Percentiles rank a stretch among this genome's conserved stretches.
Evolutionary conservation across 2,113 vertebrate species (phyloP).

Genomic region (Paratilapia polleni): DNA sequence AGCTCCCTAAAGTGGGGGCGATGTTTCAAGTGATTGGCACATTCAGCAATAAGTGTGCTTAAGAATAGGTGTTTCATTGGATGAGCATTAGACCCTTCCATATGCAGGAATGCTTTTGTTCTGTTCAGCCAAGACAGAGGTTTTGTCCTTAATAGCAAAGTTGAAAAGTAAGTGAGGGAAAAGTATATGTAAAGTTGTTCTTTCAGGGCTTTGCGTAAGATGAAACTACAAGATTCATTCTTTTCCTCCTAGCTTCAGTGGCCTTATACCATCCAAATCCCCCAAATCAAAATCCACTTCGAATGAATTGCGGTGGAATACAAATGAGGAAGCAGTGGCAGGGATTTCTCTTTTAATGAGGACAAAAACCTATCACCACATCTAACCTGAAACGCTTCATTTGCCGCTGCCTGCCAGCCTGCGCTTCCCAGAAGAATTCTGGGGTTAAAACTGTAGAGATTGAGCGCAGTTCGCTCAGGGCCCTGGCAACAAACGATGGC

Average conservation of each 20-base stretch:
- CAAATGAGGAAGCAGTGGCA: slow-evolving; percentile 77
- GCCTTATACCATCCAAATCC: slow-evolving; percentile 68
- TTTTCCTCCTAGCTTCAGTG: slow-evolving; percentile 58
- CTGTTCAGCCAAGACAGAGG: background rate
- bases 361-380: slow-evolving; percentile 80
- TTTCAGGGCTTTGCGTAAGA: slow-evolving; percentile 60
- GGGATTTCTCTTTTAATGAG: slow-evolving; percentile 82
- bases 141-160: slow-evolving; percentile 38
- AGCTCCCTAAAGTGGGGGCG: slow-evolving; percentile 45
- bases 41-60: slow-evolving; percentile 40
- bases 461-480: slow-evolving; percentile 51
- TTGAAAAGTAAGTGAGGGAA: slow-evolving; percentile 41
- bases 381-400: slow-evolving; percentile 80
- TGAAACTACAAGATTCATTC: slow-evolving; percentile 44
- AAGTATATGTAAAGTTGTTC: slow-evolving; percentile 53
- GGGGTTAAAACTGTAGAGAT: slow-evolving; percentile 64
- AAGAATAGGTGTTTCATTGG: slow-evolving; percentile 27
- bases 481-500: slow-evolving; percentile 63
- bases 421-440: slow-evolving; percentile 62
- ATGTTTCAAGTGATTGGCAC: slow-evolving; percentile 59
- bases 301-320: slow-evolving; percentile 70
- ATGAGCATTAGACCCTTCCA: background rate
- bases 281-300: slow-evolving; percentile 72
- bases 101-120: background rate
- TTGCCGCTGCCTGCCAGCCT: slow-evolving; percentile 73